Base-by-base conservation (phyloP, 2,797 vertebrate species). In the Artibeus jamaicensis region DNA sequence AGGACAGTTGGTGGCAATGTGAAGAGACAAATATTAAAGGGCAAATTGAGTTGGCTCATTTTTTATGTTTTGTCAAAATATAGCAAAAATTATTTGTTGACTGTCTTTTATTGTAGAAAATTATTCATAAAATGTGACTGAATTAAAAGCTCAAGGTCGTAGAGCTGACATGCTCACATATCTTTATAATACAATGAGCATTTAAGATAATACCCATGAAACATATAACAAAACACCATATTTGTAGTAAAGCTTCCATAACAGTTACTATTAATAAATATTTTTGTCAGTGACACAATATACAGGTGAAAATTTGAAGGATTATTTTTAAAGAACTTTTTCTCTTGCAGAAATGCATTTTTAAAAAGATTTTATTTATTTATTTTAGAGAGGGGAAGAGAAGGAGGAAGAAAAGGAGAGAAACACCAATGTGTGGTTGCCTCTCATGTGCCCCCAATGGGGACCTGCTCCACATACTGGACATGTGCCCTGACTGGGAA, bases 21-120 rank as follows among this genome's bases (percentile, higher is more conserved):
- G 12, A 46, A 96, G 78, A 86, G 83, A 76, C 44, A 96, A 79
- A 76, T 78, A 77, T 57, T 78, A 5, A 14, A 21, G 57, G 57
- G 21, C 19, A 76, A 92, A 91, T 6, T 78, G 59, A 9, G 12
- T 53, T 76, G 39, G 39, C 18, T 73, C 8, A 55, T 59, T 53
- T 93, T 95, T 73, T 78, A 11, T 92, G 29, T 57, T 26, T 65
- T 91, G 65, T 77, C 34, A 86, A 93, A 88, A 70, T 76, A 62
- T 10, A 87, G 39, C 34, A 86, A 82, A 92, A 93, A 68, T 1
- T 11, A 88, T 88, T 70, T 65, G 55, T 65, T 95, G 62, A 68
- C 53, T 89, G 10, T 32, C 73, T 95, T 94, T 77, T 67, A 83
- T 62, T 74, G 26, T 77, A 44, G 39, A 90, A 81, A 91, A 62